These are phyloP conservation scores for Itoplectis maculator DNA, from an alignment of 2,888 invertebrate genomes.

Conservation along the genomic window DNA sequence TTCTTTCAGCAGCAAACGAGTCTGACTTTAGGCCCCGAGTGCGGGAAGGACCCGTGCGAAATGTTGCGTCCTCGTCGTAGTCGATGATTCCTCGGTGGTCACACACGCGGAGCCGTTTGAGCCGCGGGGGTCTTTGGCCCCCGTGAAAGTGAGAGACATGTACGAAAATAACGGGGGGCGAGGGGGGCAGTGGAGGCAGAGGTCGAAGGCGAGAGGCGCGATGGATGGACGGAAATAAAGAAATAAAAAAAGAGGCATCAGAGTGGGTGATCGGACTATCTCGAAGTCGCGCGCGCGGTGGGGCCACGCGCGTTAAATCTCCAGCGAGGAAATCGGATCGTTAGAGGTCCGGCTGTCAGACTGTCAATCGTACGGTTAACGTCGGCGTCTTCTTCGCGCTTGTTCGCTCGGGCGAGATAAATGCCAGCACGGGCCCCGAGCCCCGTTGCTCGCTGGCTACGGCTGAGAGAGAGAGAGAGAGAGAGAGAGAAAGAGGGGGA, in stretches of 20 bases:
- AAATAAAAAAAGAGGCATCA: conserved; percentile 22
- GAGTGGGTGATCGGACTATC: conserved; percentile 22
- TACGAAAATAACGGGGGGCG: conserved; percentile 19
- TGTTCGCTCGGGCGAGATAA: conserved; percentile 65
- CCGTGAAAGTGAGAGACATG: conserved; percentile 1
- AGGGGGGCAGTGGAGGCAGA: too few species aligned
- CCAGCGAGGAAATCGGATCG: conserved; percentile 74
- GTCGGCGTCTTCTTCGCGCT: conserved; percentile 80
- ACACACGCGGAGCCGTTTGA: neutral
- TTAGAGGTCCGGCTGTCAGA: conserved; percentile 81
- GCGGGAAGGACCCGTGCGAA: neutral
- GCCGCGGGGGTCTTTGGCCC: neutral
- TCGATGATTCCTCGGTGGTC: neutral
- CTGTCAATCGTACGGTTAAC: conserved; percentile 78
- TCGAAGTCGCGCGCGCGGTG: conserved; percentile 12
- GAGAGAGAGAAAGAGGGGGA: conserved; percentile 21
- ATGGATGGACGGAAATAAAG: conserved; percentile 43
- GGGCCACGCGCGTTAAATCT: conserved; percentile 63
- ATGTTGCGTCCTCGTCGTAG: neutral
- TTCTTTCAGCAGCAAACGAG: neutral
- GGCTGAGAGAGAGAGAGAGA: conserved; percentile 13
- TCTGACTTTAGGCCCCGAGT: neutral
- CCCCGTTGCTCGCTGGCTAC: conserved; percentile 9
- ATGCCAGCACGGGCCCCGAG: conserved; percentile 59
- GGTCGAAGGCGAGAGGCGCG: too few species aligned